Evolutionary conservation across 2,113 vertebrate species (phyloP).

Genomic region (Poecile atricapillus): DNA sequence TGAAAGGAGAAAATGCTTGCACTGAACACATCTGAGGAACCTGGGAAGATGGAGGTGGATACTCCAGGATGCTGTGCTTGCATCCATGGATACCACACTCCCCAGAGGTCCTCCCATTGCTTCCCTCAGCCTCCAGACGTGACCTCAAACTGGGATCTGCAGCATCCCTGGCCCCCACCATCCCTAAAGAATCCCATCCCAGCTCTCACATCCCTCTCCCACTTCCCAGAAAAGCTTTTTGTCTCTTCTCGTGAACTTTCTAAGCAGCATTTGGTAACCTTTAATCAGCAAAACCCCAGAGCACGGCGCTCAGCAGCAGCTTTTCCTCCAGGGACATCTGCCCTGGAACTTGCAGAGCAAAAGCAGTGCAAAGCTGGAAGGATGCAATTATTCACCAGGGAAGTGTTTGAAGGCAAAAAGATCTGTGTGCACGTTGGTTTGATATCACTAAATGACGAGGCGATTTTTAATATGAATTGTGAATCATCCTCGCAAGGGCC

Average conservation of each 20-base stretch:
- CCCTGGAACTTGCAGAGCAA: background rate
- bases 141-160: background rate
- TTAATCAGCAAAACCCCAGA: background rate
- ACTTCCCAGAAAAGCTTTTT: background rate
- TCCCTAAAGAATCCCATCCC: background rate
- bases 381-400: background rate
- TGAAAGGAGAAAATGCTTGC: rapidly evolving
- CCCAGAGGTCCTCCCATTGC: background rate
- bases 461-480: background rate
- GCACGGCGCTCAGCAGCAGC: background rate
- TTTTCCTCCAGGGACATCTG: background rate
- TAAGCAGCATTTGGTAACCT: background rate
- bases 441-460: background rate
- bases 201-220: background rate
- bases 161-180: rapidly evolving
- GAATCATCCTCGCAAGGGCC: background rate
- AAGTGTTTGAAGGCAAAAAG: background rate
- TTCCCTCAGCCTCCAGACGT: background rate
- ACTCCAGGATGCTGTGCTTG: background rate
- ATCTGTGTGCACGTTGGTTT: background rate
- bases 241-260: background rate
- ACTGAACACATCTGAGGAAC: rapidly evolving
- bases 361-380: background rate
- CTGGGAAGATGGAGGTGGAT: background rate
- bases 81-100: background rate